Base-by-base conservation (phyloP, 2,113 vertebrate genomes). In the Apodemus speciosus region DNA sequence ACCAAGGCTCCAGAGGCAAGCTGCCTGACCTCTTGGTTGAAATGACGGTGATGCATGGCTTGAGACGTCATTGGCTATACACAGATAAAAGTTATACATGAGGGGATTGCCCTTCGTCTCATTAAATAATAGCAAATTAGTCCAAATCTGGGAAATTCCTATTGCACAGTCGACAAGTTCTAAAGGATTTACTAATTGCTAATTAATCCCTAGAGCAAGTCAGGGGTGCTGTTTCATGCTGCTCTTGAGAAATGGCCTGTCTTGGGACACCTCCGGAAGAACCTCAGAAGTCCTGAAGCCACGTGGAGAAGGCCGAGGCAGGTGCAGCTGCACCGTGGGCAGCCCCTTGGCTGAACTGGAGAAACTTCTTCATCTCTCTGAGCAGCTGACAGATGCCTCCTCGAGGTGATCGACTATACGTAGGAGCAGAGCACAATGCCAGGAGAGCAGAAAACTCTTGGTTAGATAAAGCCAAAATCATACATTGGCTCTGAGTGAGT, bases 151-250 rank as follows among this genome's bases (percentile, higher is more conserved):
- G 77, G 94, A 85, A 92, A 14, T 93, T 93, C 90, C 89, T 92
- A 32, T 83, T 87, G 18, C 60, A 93, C 43, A 86, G 62, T 90
- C 94, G 71, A 83, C 58, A 92, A 85, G 77, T 88, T 92, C 56
- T 46, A 84, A 51, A 35, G 13, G 58, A 90, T 96, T 88, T 91
- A 79, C 88, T 86, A 58, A 66, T 43, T 43, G 62, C 43, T 91
- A 92, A 97, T 95, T 96, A 96, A 85, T 87, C 87, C 89, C 79
- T 7, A 30, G 20, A 68, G 77, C 76, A 46, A 72, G 60, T 38
- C 32, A n/a, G 58, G 16, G 51, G 60, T 80, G 27, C 81, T 51
- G 20, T 38, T 96, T 90, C 53, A 43, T 60, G 73, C 64, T 46
- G 4, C 53, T 93, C 49, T 69, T 80, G 56, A 93, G 89, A 89